Evolutionary conservation across 2,888 invertebrate species (phyloP).

Genomic region (Eupithecia exiguata): DNA sequence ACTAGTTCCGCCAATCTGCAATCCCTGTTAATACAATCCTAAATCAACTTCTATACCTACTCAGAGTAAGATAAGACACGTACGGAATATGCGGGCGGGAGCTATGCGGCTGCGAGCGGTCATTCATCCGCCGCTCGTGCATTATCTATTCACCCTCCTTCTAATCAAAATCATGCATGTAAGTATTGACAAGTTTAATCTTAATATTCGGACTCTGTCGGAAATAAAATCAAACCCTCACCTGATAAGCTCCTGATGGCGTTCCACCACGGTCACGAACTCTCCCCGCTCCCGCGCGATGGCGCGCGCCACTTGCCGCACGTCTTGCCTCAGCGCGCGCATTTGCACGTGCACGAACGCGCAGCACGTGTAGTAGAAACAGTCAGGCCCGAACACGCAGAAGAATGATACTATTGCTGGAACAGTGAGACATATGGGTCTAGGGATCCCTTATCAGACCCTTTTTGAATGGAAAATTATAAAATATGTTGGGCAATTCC

Average conservation of each 20-base stretch:
- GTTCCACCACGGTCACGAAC: constrained; percentile 48
- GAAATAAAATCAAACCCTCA: neutral
- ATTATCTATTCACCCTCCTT: too few species aligned
- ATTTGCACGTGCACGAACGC: constrained; percentile 62
- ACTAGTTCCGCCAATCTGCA: neutral
- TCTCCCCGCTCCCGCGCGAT: constrained; percentile 10
- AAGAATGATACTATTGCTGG: constrained; percentile 41
- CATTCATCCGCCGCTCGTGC: too few species aligned
- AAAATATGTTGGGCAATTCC: too few species aligned
- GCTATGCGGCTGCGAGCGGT: too few species aligned
- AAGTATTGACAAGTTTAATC: too few species aligned
- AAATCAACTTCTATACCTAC: too few species aligned
- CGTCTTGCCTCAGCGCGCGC: constrained; percentile 51
- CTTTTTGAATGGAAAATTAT: too few species aligned
- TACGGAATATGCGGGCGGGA: too few species aligned
- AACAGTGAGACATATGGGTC: neutral
- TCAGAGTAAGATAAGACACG: too few species aligned
- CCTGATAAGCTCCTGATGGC: constrained; percentile 59
- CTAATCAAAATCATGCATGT: too few species aligned
- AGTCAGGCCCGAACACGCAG: constrained; percentile 57
- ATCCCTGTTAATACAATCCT: too few species aligned
- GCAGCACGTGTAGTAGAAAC: constrained; percentile 57
- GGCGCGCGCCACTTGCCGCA: constrained; percentile 27
- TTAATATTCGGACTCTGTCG: too few species aligned
- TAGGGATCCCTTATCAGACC: neutral